These are phyloP conservation scores for Miichthys miiuy DNA, from an alignment of 2,797 vertebrate genomes.

Conservation along the genomic window DNA sequence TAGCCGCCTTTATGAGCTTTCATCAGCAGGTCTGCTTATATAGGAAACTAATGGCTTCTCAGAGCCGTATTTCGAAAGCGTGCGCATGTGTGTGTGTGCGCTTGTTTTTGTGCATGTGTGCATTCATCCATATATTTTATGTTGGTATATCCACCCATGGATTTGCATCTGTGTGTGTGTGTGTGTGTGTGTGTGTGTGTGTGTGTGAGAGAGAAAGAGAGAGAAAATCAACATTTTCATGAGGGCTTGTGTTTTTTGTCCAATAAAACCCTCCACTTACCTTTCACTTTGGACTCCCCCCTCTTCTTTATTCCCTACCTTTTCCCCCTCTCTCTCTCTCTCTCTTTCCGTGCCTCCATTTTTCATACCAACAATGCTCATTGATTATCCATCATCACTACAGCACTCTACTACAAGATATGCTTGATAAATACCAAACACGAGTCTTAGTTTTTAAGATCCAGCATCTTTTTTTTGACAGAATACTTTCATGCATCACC, in stretches of 20 bases:
- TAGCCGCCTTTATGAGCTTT: conserved; percentile 83
- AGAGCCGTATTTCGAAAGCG: conserved; percentile 67
- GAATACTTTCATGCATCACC: background rate
- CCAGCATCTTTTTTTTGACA: background rate
- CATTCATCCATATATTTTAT: conserved; percentile 73
- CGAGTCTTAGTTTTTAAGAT: conserved; percentile 2
- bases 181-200: conserved; percentile 3
- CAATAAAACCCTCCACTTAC: conserved; percentile 49
- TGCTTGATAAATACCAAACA: conserved; percentile 42
- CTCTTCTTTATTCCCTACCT: conserved; percentile 11
- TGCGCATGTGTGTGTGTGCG: conserved; percentile 46
- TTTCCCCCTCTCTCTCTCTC: background rate
- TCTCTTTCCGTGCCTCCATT: conserved; percentile 31
- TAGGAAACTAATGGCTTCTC: conserved; percentile 80
- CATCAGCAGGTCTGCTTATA: conserved; percentile 81
- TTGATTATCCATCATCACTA: conserved; percentile 63
- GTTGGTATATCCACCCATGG: conserved; percentile 57
- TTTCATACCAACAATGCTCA: conserved; percentile 49
- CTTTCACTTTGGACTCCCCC: conserved; percentile 22
- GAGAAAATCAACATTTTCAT: conserved; percentile 70
- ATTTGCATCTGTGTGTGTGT: conserved; percentile 46
- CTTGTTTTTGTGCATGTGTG: conserved; percentile 61
- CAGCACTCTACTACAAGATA: conserved; percentile 27
- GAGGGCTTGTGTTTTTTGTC: conserved; percentile 57
- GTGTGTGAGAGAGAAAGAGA: background rate